These are phyloP conservation scores for Arge pagana DNA, from an alignment of 2,888 invertebrate species.

Conservation along the genomic window DNA sequence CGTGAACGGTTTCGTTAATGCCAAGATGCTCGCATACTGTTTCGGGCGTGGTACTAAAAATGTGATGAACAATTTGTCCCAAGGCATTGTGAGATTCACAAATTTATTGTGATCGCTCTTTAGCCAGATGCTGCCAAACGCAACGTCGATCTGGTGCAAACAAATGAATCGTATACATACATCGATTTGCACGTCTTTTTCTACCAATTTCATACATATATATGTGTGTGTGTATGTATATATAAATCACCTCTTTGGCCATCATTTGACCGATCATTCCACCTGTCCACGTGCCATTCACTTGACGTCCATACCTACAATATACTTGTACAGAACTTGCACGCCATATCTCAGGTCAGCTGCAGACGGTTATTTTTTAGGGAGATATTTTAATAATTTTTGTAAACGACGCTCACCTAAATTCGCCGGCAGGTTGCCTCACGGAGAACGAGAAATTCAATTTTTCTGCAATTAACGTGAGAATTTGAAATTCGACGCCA, in stretches of 20 bases:
- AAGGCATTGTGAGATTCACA: conserved; percentile 41
- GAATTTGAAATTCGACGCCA: conserved; percentile 46
- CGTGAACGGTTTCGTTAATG: conserved; percentile 45
- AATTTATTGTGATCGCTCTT: conserved; percentile 36
- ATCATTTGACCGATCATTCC: conserved; percentile 44
- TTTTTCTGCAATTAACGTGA: conserved; percentile 43
- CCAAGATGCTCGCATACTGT: conserved; percentile 46
- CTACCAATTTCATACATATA: too few relatives aligned
- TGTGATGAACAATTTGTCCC: conserved; percentile 41
- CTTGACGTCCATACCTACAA: conserved; percentile 41
- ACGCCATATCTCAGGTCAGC: too few relatives aligned
- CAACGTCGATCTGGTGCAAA: conserved; percentile 47
- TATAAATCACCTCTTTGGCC: conserved; percentile 34
- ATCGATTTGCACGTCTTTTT: too few relatives aligned
- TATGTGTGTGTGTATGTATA: too few relatives aligned
- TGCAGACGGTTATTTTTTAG: too few relatives aligned
- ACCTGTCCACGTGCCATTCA: conserved; percentile 42
- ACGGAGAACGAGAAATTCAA: conserved; percentile 48
- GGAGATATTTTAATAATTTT: too few relatives aligned
- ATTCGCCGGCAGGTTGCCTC: conserved; percentile 35
- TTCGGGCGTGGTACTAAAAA: conserved; percentile 51
- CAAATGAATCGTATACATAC: too few relatives aligned
- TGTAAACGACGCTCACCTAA: conserved; percentile 32
- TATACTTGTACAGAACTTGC: too few relatives aligned
- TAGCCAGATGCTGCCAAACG: conserved; percentile 47